phyloP scores from a whole-genome alignment of 2,113 vertebrate species.

The Crotalus horridus region DNA sequence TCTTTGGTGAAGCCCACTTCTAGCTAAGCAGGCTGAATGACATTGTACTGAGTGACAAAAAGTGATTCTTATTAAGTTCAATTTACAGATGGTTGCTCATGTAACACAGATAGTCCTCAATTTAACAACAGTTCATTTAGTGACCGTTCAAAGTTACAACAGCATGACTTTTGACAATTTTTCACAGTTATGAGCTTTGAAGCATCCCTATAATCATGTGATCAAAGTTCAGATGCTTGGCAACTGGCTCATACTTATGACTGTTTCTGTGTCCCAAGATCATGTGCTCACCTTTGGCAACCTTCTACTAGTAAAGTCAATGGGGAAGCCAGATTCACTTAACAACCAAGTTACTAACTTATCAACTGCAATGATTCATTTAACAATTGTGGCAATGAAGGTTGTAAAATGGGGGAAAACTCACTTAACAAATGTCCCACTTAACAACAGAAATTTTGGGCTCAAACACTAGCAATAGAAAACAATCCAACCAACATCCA shows the following conservation, averaged over 20 bases:
- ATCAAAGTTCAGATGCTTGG: not conserved
- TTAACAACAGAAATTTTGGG: not conserved
- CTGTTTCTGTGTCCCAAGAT: not conserved
- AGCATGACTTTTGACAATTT: not conserved
- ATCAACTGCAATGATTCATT: not conserved
- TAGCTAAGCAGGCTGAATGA: not conserved
- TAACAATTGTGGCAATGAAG: not conserved
- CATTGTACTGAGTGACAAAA: not conserved
- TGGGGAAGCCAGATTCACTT: not conserved
- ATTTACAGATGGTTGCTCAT: not conserved
- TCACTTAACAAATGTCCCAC: not conserved
- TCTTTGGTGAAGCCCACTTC: not conserved
- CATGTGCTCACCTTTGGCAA: not conserved
- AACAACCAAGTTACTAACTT: not conserved
- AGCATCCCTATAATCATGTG: not conserved
- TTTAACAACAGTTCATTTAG: not conserved
- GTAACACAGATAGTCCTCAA: not conserved
- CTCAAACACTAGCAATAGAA: not conserved
- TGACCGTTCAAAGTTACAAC: no score
- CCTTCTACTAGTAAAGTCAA: not conserved
- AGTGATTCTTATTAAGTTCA: not conserved
- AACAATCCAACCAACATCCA: no score
- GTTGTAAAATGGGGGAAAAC: not conserved
- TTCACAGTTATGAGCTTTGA: not conserved
- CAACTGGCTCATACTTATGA: not conserved